Conservation (phyloP, 1,140 invertebrate genomes). For the Cylas formicarius region DNA sequence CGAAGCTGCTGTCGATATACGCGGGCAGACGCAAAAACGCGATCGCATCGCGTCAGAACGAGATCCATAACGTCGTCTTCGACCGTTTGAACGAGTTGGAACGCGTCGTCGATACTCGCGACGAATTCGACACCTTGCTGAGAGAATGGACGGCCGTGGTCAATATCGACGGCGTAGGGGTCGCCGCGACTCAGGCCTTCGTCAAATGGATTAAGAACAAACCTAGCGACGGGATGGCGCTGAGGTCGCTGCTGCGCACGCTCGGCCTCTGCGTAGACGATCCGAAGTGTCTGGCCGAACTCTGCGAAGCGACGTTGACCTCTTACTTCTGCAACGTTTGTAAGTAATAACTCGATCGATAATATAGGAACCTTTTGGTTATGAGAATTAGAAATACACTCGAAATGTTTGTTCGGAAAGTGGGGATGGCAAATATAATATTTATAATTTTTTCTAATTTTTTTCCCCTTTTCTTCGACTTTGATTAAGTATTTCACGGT, state of each 20-base stretch:
- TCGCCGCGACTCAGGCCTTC: slow-evolving; percentile 27
- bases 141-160: slow-evolving; percentile 29
- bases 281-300: slow-evolving; percentile 24
- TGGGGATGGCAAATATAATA: no score
- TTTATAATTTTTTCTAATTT: no score
- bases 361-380: no score
- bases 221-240: slow-evolving; percentile 26
- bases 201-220: slow-evolving; percentile 34
- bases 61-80: slow-evolving; percentile 25
- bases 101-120: slow-evolving; percentile 22
- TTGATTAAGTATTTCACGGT: no score
- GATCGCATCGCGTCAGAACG: slow-evolving; percentile 26
- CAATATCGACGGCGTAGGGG: slow-evolving; percentile 30
- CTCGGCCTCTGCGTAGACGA: slow-evolving; percentile 28
- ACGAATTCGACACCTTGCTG: slow-evolving; percentile 32
- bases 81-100: slow-evolving; percentile 34
- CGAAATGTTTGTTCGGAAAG: no score
- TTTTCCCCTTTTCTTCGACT: no score
- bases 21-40: slow-evolving; percentile 31
- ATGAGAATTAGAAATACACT: no score
- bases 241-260: slow-evolving; percentile 30
- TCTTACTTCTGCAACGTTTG: slow-evolving; percentile 37
- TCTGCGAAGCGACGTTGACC: slow-evolving; percentile 31
- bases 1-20: slow-evolving; percentile 36
- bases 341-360: no score